phyloP scores from a whole-genome alignment of 2,888 invertebrate species.

The Adineta ricciae region DNA sequence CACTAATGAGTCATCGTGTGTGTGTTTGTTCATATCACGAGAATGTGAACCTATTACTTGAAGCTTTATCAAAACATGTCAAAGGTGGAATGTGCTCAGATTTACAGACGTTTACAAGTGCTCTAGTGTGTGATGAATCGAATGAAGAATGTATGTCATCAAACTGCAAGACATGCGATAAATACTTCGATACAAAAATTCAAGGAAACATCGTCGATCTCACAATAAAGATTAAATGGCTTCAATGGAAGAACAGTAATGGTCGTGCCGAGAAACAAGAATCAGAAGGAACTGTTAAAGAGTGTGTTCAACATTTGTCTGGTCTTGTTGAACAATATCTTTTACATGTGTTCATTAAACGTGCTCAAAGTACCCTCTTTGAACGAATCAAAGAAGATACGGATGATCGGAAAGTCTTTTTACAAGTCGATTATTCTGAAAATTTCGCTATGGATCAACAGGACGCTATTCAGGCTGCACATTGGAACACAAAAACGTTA shows the following conservation, averaged over 20 bases:
- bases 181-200: conserved; percentile 9
- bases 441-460: conserved; percentile 29
- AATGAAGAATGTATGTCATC: conserved; percentile 31
- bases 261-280: conserved; percentile 24
- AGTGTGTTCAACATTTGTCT: not conserved
- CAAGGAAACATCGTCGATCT: not conserved
- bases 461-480: conserved; percentile 34
- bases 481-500: conserved; percentile 32
- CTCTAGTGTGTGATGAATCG: conserved; percentile 20
- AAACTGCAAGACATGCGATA: conserved; percentile 25
- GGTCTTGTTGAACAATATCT: conserved; percentile 22
- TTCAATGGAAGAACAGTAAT: conserved; percentile 25
- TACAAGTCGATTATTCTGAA: conserved; percentile 34
- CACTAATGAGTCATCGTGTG: conserved; percentile 26
- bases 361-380: conserved; percentile 22
- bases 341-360: conserved; percentile 31
- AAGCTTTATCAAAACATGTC: not conserved
- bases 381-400: conserved; percentile 5
- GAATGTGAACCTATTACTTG: conserved; percentile 32
- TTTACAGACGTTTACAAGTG: not conserved
- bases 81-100: not conserved
- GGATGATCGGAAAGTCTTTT: not conserved
- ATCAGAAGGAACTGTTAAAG: conserved; percentile 4
- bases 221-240: conserved; percentile 15
- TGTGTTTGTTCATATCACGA: conserved; percentile 32